phyloP scores from a whole-genome alignment of 2,888 invertebrate species.

The Teinopalpus imperialis region DNA sequence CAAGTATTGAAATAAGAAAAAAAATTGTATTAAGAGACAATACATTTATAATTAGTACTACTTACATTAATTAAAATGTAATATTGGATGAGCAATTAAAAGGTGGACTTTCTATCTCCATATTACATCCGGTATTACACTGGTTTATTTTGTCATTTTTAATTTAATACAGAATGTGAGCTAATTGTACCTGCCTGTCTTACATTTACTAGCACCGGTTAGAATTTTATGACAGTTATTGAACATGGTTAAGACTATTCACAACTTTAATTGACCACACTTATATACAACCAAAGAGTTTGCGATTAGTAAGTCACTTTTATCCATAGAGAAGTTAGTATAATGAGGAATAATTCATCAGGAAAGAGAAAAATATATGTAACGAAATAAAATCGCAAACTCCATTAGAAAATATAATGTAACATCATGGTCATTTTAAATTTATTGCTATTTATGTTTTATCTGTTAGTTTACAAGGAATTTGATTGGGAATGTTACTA shows the following conservation, averaged over 20 bases:
- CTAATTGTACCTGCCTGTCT: slow-evolving; percentile 21
- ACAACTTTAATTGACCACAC: slow-evolving; percentile 43
- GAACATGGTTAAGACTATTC: slow-evolving; percentile 27
- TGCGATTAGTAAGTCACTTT: background rate
- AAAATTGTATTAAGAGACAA: no score
- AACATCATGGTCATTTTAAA: background rate
- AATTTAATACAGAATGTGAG: slow-evolving; percentile 1
- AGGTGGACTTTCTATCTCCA: no score
- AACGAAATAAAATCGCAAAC: background rate
- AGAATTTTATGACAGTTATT: slow-evolving; percentile 32
- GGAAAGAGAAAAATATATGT: background rate
- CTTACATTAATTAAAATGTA: slow-evolving; percentile 10
- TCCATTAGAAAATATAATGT: background rate
- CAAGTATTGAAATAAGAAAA: slow-evolving; percentile 24
- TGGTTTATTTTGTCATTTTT: no score
- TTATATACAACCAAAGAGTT: slow-evolving; percentile 25
- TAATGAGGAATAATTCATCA: background rate
- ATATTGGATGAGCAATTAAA: slow-evolving; percentile 15
- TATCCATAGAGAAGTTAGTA: background rate
- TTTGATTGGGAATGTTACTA: slow-evolving; percentile 17
- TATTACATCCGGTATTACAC: no score
- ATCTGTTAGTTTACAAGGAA: no score
- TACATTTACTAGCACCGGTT: slow-evolving; percentile 53
- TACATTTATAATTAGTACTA: no score
- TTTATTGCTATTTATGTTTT: slow-evolving; percentile 2